Evolutionary conservation across 2,888 invertebrate species (phyloP), one percentile per base, ranked within the genome.

Genomic region (Microplitis deprimator): DNA sequence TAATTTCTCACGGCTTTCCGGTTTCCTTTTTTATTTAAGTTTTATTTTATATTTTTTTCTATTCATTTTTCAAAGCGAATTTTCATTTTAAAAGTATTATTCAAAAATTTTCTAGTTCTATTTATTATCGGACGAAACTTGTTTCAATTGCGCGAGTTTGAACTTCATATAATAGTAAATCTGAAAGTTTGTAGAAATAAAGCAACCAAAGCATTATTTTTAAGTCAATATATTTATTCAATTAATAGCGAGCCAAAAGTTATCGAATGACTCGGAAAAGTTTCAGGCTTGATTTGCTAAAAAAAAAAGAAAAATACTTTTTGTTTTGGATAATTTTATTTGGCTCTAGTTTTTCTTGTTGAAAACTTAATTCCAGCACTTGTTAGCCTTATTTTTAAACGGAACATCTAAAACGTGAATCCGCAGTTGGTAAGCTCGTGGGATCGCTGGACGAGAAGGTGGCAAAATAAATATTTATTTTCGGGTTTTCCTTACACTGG

Each of bases 391-490:
- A 41, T 16, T 59, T 10, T 6, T 1, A 29, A 59, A 60, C 13
- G n/a, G 29, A 29, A 29, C 13, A n/a, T 29, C 29, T 29, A 60
- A 61, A 75, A 75, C 61, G 69, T 69, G 70, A 70, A 70, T 75
- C 65, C 64, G 75, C 75, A 75, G 65, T 75, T 59, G 75, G 70
- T 68, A 50, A 64, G 64, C 75, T 70, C 29, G 10, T n/a, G 75
- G 75, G 75, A 65, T 64, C 65, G 13, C 29, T 29, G 29, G 29
- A 29, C 29, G 68, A 71, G 61, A 65, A 70, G 41, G n/a, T 38
- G 40, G n/a, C 29, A 60, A 17, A 71, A 71, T 76, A 76, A 76
- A 76, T 76, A 76, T 76, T 76, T 76, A 76, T 71, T 67, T 71
- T 59, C 69, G 61, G 61, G 10, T 62, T 16, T 74, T 16, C 20